Conservation (phyloP, 2,888 invertebrate genomes). For the Hirtodrosophila cameraria region DNA sequence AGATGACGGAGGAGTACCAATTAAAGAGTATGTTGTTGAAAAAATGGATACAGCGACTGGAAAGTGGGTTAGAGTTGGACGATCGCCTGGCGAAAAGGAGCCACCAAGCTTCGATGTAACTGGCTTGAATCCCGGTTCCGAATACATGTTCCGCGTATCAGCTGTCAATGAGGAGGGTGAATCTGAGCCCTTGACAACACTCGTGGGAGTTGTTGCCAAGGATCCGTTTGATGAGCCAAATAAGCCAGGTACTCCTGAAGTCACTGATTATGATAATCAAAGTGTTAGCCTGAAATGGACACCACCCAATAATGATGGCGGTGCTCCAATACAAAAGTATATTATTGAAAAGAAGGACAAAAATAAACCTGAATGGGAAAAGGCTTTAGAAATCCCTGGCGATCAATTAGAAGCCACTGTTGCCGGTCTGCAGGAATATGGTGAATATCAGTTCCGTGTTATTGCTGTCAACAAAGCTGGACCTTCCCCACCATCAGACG, state of each 20-base stretch:
- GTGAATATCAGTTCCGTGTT: constrained; percentile 96
- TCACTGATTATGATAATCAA: constrained; percentile 97
- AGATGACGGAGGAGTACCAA: constrained; percentile 97
- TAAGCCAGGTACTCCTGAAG: constrained; percentile 95
- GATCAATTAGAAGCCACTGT: constrained; percentile 91
- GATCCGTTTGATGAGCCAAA: constrained; percentile 99
- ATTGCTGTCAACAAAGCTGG: constrained; percentile 97
- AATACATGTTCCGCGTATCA: constrained; percentile 98
- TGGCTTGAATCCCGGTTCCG: constrained; percentile 96
- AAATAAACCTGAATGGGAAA: constrained; percentile 93
- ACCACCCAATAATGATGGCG: constrained; percentile 95
- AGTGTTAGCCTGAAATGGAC: constrained; percentile 98
- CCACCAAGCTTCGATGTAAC: constrained; percentile 88
- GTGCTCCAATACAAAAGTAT: constrained; percentile 98
- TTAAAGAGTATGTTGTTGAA: constrained; percentile 98
- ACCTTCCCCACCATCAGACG: constrained; percentile 94
- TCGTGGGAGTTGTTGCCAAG: constrained; percentile 97
- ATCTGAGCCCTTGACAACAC: constrained; percentile 97
- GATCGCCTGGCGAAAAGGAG: constrained; percentile 91
- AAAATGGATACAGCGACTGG: constrained; percentile 96
- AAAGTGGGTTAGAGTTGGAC: constrained; percentile 89
- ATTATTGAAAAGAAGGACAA: constrained; percentile 97
- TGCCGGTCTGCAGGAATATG: constrained; percentile 93
- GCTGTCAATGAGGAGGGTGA: constrained; percentile 99
- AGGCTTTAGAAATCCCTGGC: constrained; percentile 91